Base-by-base conservation (phyloP, 1,140 invertebrate species). In the Antheraea mylitta region DNA sequence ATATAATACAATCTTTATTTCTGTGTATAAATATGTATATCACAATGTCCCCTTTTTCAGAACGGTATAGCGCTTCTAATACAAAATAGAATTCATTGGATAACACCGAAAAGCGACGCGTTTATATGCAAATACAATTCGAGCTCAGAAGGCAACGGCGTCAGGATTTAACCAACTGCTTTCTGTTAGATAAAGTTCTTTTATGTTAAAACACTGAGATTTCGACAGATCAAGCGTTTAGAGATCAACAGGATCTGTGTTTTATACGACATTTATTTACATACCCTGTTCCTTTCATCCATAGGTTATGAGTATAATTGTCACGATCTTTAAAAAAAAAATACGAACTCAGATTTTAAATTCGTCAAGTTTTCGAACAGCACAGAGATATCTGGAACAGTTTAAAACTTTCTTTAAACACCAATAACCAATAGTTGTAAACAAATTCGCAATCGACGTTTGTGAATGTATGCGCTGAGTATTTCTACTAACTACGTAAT, bases 91-190 rank as follows among this genome's bases (percentile, higher is more conserved):
- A 16, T 13, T 16, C 16, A 22, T 63, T n/a, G 19, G 22, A 13
- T 13, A 63, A 63, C 36, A 22, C 18, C 19, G 19, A 63, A 36
- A 63, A 37, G 13, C 19, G 61, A 37, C 61, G 19, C 19, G 61
- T 63, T 63, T 63, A 30, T 37, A 63, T 63, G 61, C 61, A 63
- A 63, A 63, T 63, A 61, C 59, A 30, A 13, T 16, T 37, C 61
- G 22, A 63, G 22, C 61, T 63, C 61, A 63, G 61, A 36, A 30
- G 18, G 18, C 59, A 18, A 22, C 9, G 18, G 59, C 16, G 59
- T 22, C 18, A 11, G 61, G 37, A 37, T 37, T 37, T 30, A 63
- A 63, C 30, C 61, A 63, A 63, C 37, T 37, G 61, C 9, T 22
- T 37, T 37, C 22, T 37, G 59, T 36, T 61, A 19, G 59, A 61